Conservation (phyloP, 2,888 invertebrate species). For the Mimumesa dahlbomi region DNA sequence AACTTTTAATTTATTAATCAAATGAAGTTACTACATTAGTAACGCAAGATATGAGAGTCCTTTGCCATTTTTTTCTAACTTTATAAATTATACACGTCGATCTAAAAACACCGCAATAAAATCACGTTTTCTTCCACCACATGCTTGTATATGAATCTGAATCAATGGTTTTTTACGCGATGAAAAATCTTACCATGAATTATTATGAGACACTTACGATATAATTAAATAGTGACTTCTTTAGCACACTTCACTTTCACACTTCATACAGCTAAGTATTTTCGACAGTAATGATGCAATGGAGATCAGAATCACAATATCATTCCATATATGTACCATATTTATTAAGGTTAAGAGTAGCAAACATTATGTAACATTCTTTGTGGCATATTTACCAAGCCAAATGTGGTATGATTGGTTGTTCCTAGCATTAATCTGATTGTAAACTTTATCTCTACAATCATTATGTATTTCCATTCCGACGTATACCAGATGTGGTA, state of each 20-base stretch:
- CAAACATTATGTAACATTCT: conserved; percentile 32
- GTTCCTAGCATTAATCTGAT: background rate
- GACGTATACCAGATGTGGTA: too few species aligned
- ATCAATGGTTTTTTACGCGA: too few species aligned
- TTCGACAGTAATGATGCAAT: background rate
- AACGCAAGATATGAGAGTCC: too few species aligned
- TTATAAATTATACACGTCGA: too few species aligned
- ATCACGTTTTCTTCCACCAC: too few species aligned
- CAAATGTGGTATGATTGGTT: conserved; percentile 4
- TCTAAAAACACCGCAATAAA: too few species aligned
- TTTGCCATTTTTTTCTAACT: too few species aligned
- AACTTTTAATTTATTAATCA: background rate
- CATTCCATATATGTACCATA: conserved; percentile 18
- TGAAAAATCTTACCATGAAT: too few species aligned
- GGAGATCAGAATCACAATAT: background rate
- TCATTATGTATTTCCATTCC: too few species aligned
- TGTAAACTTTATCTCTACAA: background rate
- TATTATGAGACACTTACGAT: conserved; percentile 43
- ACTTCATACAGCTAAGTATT: background rate
- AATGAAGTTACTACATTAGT: too few species aligned
- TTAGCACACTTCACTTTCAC: conserved; percentile 9
- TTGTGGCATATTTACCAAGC: background rate
- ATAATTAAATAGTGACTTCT: conserved; percentile 4
- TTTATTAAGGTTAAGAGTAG: conserved; percentile 39
- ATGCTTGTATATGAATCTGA: background rate